A percentile compares a stretch with the other conserved stretches of the same genome.
Conservation (phyloP, 2,888 invertebrate genomes). For the Callyntrura sp. region DNA sequence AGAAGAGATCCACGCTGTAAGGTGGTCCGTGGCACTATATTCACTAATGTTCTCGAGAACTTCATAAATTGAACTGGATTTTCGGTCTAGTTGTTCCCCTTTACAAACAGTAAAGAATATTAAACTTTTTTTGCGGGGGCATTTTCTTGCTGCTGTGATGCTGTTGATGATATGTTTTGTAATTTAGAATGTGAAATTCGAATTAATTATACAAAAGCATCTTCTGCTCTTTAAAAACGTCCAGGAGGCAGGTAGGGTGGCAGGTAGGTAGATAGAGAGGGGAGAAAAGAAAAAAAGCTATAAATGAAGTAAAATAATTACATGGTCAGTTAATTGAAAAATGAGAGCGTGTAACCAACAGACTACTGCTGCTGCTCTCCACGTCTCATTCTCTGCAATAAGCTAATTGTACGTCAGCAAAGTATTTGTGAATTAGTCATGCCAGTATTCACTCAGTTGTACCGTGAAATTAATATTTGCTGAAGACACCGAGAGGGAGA, state of each 20-base stretch:
- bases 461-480: conserved; percentile 48
- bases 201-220: conserved; percentile 50
- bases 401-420: background rate
- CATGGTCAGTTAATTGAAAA: conserved; percentile 75
- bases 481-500: background rate
- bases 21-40: background rate
- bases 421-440: background rate
- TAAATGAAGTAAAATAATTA: conserved; percentile 61
- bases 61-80: background rate
- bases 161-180: conserved; percentile 20
- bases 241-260: conserved; percentile 12
- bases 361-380: background rate
- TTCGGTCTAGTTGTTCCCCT: conserved; percentile 45
- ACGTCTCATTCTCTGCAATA: background rate
- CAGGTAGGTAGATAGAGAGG: background rate
- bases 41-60: background rate
- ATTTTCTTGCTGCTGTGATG: background rate
- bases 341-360: conserved; percentile 34
- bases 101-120: background rate
- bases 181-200: conserved; percentile 38
- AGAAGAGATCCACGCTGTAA: background rate
- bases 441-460: background rate
- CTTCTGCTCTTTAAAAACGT: conserved; percentile 8
- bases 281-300: background rate
- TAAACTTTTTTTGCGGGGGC: conserved; percentile 12